phyloP scores from a whole-genome alignment of 2,888 invertebrate species.

The Pheosia gnoma region DNA sequence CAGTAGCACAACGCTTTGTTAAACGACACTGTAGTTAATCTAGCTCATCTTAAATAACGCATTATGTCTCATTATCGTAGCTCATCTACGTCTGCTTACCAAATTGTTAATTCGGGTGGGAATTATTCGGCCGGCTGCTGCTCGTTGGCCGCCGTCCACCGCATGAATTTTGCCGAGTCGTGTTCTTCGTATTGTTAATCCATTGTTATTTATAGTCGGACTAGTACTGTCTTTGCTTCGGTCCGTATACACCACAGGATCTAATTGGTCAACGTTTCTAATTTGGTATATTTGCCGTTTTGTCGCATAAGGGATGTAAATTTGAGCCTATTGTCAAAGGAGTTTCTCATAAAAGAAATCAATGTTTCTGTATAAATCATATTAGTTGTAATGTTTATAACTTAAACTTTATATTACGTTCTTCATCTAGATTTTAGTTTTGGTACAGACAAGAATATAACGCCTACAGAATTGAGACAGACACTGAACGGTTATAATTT shows the following conservation, averaged over 20 bases:
- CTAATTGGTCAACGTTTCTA: too few relatives aligned
- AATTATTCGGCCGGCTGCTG: slow-evolving; percentile 63
- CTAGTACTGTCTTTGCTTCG: slow-evolving; percentile 20
- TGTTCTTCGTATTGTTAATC: slow-evolving; percentile 66
- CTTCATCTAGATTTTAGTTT: not conserved
- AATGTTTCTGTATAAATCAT: too few relatives aligned
- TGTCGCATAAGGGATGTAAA: too few relatives aligned
- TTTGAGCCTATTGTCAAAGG: too few relatives aligned
- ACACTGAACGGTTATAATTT: slow-evolving; percentile 9
- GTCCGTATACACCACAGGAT: too few relatives aligned
- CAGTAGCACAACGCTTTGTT: slow-evolving; percentile 3
- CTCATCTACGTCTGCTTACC: slow-evolving; percentile 59
- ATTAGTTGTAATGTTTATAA: too few relatives aligned
- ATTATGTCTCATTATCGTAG: slow-evolving; percentile 42
- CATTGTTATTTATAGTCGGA: slow-evolving; percentile 66
- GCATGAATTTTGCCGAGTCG: slow-evolving; percentile 56
- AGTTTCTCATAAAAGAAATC: too few relatives aligned
- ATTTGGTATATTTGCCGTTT: too few relatives aligned
- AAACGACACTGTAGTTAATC: slow-evolving; percentile 18
- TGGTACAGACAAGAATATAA: not conserved
- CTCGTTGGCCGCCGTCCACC: slow-evolving; percentile 71
- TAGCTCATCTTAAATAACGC: slow-evolving; percentile 33
- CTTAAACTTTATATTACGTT: too few relatives aligned
- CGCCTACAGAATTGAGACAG: not conserved
- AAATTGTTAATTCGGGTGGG: slow-evolving; percentile 62